phyloP scores from a whole-genome alignment of 2,797 vertebrate species.

The Todus mexicanus region DNA sequence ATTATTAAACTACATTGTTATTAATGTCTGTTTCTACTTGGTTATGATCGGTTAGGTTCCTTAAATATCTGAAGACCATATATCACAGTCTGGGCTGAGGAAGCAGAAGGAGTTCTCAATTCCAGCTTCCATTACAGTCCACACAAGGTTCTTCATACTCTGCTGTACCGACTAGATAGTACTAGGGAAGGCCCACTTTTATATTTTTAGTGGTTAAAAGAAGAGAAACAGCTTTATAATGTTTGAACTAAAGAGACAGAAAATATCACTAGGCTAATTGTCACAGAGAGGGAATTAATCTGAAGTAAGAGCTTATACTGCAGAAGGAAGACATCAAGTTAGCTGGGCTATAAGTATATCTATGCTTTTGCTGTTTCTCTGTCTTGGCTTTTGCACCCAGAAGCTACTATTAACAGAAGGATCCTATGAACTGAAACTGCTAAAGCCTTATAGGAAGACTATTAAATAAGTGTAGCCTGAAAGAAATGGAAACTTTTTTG shows the following conservation, averaged over 20 bases:
- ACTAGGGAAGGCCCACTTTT: not conserved
- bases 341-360: not conserved
- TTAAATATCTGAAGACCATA: not conserved
- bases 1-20: not conserved
- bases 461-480: not conserved
- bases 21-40: not conserved
- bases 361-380: not conserved
- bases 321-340: not conserved
- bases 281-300: not conserved
- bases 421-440: not conserved
- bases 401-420: not conserved
- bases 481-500: not conserved
- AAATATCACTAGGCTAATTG: not conserved
- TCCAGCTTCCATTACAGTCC: not conserved
- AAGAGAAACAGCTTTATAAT: not conserved
- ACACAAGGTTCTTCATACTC: not conserved
- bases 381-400: not conserved
- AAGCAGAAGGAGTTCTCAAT: not conserved
- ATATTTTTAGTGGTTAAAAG: not conserved
- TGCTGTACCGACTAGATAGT: not conserved
- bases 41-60: not conserved
- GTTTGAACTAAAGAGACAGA: not conserved
- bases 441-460: not conserved
- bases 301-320: not conserved
- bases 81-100: rapidly evolving